A percentile compares a stretch with the other conserved stretches of the same genome.
These are phyloP conservation scores for Vireo griseus DNA, from an alignment of 2,797 vertebrate genomes.

Conservation along the genomic window DNA sequence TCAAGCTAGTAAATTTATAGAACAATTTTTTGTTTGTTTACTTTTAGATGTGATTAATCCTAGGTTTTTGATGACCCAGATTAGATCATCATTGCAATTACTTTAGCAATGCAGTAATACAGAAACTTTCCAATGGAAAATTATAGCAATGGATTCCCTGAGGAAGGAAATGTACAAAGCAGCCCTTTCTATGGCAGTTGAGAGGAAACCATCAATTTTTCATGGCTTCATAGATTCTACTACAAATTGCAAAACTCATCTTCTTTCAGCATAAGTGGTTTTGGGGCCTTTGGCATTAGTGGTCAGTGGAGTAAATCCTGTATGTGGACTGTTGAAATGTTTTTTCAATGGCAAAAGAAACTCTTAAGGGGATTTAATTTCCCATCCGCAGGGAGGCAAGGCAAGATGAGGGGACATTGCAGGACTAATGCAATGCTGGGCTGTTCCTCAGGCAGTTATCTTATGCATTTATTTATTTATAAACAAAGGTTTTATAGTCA, in stretches of 20 bases:
- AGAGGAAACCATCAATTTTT: conserved; percentile 36
- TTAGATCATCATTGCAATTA: not conserved
- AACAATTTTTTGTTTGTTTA: not conserved
- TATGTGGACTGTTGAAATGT: not conserved
- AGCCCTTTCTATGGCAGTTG: not conserved
- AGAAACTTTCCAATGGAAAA: conserved; percentile 17
- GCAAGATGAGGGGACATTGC: not conserved
- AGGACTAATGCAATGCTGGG: not conserved
- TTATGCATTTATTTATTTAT: not conserved
- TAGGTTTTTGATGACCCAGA: not conserved
- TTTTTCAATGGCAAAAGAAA: not conserved
- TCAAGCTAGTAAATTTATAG: not conserved
- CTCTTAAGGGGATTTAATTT: not conserved
- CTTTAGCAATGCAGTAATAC: not conserved
- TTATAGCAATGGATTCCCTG: not conserved
- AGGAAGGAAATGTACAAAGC: conserved; percentile 19
- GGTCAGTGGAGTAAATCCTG: not conserved
- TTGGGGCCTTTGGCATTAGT: not conserved
- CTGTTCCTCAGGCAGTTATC: not conserved
- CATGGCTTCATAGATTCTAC: not conserved
- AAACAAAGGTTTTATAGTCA: not conserved
- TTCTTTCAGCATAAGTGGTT: not conserved
- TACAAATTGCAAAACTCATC: not conserved
- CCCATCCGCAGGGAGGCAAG: not conserved
- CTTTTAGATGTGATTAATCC: not conserved